Conservation (phyloP, 2,113 vertebrate species). For the Alethe diademata region DNA sequence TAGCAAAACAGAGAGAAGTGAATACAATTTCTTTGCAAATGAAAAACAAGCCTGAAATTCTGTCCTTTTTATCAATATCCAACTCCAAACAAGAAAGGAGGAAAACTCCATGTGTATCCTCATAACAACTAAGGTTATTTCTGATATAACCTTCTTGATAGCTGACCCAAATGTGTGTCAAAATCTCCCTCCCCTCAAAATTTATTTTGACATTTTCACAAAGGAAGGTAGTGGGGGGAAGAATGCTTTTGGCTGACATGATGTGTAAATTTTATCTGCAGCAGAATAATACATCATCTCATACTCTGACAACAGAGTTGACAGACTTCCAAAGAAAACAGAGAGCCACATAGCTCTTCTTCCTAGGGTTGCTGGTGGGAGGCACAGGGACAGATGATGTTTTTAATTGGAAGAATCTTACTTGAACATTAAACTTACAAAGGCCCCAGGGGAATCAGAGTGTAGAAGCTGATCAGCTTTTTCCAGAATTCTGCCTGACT, state of each 20-base stretch:
- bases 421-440: background rate
- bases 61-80: background rate
- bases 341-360: background rate
- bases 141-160: background rate
- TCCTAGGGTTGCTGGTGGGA: background rate
- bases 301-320: background rate
- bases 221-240: background rate
- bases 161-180: background rate
- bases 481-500: background rate
- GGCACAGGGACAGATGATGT: background rate
- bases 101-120: background rate
- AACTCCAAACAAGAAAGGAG: background rate
- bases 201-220: background rate
- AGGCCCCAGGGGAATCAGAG: accelerated
- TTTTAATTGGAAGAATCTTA: background rate
- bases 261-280: background rate
- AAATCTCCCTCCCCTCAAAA: background rate
- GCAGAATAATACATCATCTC: background rate
- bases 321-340: background rate
- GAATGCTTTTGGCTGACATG: background rate
- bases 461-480: background rate
- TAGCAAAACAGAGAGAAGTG: background rate
- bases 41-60: background rate
- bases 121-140: background rate
- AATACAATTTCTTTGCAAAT: background rate